These are phyloP conservation scores for Gymnarchus niloticus DNA, from an alignment of 2,113 vertebrate genomes.

Conservation along the genomic window DNA sequence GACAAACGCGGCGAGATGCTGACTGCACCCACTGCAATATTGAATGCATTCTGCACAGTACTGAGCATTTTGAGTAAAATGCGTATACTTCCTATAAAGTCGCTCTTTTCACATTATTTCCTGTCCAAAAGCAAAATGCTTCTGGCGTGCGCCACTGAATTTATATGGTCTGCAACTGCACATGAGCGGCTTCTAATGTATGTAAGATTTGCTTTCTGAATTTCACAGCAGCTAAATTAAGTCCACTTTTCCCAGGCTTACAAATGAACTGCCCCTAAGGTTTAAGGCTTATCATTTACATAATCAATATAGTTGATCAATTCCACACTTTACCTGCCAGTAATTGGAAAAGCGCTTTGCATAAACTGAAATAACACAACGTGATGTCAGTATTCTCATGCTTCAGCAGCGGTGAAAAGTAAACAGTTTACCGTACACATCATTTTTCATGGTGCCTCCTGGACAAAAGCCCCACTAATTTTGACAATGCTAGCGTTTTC, in stretches of 20 bases:
- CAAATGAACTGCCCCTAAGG: not conserved
- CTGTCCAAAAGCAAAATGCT: not conserved
- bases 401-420: not conserved
- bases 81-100: not conserved
- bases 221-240: not conserved
- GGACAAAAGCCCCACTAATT: not conserved
- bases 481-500: not conserved
- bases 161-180: not conserved
- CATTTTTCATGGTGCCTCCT: not conserved
- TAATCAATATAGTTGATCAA: slow-evolving; percentile 3
- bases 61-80: not conserved
- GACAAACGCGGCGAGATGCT: not conserved
- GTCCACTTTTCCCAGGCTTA: not conserved
- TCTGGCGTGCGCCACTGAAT: not conserved
- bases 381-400: not conserved
- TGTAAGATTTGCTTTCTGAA: not conserved
- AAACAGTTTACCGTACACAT: not conserved
- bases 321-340: not conserved
- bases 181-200: not conserved
- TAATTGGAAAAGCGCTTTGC: slow-evolving; percentile 8
- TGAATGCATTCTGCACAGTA: not conserved
- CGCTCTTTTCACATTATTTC: not conserved
- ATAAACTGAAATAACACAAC: not conserved
- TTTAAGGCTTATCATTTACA: not conserved
- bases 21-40: not conserved